Evolutionary conservation across 2,113 vertebrate genomes (phyloP).

Genomic region (Calyptomena viridis): DNA sequence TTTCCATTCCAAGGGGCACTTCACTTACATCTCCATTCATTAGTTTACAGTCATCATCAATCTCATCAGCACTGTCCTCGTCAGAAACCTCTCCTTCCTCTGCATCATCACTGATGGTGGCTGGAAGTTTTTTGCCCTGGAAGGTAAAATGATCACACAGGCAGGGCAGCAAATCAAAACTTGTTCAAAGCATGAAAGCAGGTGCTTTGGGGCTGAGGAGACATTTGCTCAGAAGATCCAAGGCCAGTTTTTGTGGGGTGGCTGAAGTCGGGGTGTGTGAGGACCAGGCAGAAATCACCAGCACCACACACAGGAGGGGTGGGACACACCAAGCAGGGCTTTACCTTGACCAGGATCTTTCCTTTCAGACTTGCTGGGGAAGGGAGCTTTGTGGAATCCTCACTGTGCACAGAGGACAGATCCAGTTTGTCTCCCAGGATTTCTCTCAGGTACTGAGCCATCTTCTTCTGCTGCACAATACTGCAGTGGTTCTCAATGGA

Average conservation of each 20-base stretch:
- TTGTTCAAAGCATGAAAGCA: not conserved
- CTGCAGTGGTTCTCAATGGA: slow-evolving; percentile 99
- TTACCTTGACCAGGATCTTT: slow-evolving; percentile 96
- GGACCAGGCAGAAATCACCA: not conserved
- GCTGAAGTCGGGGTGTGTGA: not conserved
- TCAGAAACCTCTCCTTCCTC: slow-evolving; percentile 98
- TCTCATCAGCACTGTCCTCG: slow-evolving; percentile 97
- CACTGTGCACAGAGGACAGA: slow-evolving; percentile 78
- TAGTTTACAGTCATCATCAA: slow-evolving; percentile 95
- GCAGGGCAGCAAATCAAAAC: not conserved
- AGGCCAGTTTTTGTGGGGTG: too few relatives aligned
- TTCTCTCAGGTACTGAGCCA: slow-evolving; percentile 91
- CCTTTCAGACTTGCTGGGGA: slow-evolving; percentile 89
- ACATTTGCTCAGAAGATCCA: not conserved
- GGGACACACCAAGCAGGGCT: not conserved
- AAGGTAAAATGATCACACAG: not conserved
- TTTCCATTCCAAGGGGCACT: not conserved
- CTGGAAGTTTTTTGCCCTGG: slow-evolving; percentile 97
- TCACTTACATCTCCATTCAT: slow-evolving; percentile 92
- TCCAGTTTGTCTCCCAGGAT: slow-evolving; percentile 94
- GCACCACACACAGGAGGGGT: not conserved
- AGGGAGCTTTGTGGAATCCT: slow-evolving; percentile 81
- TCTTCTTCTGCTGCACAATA: slow-evolving; percentile 94
- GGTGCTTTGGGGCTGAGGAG: not conserved
- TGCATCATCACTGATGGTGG: slow-evolving; percentile 88